These are phyloP conservation scores for Lamprologus callipterus DNA, from an alignment of 2,113 vertebrate species.

Conservation along the genomic window DNA sequence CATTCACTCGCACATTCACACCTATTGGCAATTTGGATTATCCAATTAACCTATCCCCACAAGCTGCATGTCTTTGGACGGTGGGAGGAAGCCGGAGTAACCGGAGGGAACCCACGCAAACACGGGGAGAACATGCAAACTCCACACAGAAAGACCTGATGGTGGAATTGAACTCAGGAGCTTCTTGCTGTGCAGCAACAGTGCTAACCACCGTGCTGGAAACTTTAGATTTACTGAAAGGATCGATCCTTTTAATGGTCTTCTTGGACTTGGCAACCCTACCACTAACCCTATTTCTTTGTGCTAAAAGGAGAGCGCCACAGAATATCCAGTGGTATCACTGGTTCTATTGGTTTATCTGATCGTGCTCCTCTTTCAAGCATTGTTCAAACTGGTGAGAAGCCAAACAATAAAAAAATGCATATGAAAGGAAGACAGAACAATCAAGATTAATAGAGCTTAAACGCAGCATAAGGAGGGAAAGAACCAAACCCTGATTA, in stretches of 20 bases:
- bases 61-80: accelerated
- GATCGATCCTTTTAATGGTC: background rate
- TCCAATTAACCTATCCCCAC: accelerated
- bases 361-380: accelerated
- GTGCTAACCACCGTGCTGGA: accelerated
- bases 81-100: background rate
- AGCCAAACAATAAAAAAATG: background rate
- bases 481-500: accelerated
- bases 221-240: background rate
- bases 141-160: background rate
- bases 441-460: background rate
- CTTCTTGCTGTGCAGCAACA: accelerated
- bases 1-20: background rate
- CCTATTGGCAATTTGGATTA: background rate
- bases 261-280: background rate
- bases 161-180: accelerated
- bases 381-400: background rate
- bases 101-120: accelerated
- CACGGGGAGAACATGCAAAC: background rate
- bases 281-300: accelerated
- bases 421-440: accelerated
- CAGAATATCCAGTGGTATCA: background rate
- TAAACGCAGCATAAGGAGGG: background rate
- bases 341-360: background rate
- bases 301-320: background rate